phyloP scores from a whole-genome alignment of 92 coral and sea anemone genomes.

The Bergia sp. region DNA sequence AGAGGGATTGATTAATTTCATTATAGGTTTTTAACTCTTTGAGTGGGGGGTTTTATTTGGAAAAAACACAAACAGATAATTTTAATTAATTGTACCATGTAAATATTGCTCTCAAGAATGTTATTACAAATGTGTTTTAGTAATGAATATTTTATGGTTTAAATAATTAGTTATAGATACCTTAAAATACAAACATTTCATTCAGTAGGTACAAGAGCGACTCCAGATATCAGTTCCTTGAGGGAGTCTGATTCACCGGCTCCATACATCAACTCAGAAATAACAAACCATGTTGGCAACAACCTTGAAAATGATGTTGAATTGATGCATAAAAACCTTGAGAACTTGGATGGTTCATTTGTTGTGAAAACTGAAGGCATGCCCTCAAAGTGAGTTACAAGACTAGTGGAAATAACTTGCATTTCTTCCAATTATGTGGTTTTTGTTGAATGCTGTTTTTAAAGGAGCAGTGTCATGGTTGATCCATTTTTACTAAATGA shows the following conservation, averaged over 20 bases:
- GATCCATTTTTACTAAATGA: too few relatives aligned
- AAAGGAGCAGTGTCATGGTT: too few relatives aligned
- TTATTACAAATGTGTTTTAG: background rate
- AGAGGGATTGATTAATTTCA: too few relatives aligned
- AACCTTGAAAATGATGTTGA: constrained; percentile 69
- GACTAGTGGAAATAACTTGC: background rate
- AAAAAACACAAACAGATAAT: too few relatives aligned
- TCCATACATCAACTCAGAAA: constrained; percentile 59
- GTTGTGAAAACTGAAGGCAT: constrained; percentile 68
- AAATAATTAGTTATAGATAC: background rate
- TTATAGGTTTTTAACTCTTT: too few relatives aligned
- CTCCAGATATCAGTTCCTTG: constrained; percentile 17
- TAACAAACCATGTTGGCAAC: constrained; percentile 69
- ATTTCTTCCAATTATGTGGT: background rate
- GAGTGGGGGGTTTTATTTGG: too few relatives aligned
- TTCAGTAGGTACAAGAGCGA: background rate
- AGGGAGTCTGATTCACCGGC: constrained; percentile 88
- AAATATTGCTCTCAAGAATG: background rate
- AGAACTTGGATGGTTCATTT: constrained; percentile 57
- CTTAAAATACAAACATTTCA: background rate
- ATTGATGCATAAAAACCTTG: constrained; percentile 49
- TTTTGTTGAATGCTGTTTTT: background rate
- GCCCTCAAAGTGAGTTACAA: constrained; percentile 59
- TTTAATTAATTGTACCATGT: too few relatives aligned
- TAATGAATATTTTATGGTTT: too few relatives aligned